A percentile compares a stretch with the other conserved stretches of the same genome.
Conservation (phyloP, 2,797 vertebrate species). For the Pelodytes ibericus region DNA sequence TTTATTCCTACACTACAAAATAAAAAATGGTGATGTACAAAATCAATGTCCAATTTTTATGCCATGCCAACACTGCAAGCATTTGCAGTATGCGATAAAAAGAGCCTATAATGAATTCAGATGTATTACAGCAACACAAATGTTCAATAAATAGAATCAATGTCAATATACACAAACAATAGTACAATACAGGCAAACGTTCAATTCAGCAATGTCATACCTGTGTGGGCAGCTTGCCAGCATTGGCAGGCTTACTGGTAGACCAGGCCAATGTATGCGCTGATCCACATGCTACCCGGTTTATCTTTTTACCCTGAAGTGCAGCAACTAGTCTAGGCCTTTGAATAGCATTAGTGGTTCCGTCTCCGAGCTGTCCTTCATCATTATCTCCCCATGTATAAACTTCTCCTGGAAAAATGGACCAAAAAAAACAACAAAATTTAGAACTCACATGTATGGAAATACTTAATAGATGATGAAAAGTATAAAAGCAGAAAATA, state of each 20-base stretch:
- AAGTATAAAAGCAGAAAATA: no score
- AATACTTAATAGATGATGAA: no score
- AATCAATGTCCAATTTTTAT: background rate
- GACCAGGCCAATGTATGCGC: conserved; percentile 98
- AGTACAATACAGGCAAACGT: background rate
- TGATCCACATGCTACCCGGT: conserved; percentile 95
- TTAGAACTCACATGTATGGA: background rate
- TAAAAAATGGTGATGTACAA: background rate
- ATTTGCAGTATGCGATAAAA: no score
- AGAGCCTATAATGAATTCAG: no score
- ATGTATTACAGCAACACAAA: no score
- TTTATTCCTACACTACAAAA: background rate
- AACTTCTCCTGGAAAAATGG: conserved; percentile 84
- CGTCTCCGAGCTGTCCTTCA: conserved; percentile 96
- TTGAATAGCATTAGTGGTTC: conserved; percentile 97
- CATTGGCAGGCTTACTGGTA: conserved; percentile 97
- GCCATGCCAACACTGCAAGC: background rate
- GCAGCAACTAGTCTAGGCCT: conserved; percentile 94
- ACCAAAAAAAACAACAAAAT: conserved; percentile 43
- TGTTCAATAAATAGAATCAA: no score
- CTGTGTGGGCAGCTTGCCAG: conserved; percentile 94
- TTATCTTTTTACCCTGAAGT: conserved; percentile 97
- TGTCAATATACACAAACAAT: no score
- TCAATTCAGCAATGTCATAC: conserved; percentile 64
- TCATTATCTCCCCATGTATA: conserved; percentile 99